Percentiles rank a stretch among this genome's conserved stretches.
Conservation (phyloP, 2,113 vertebrate genomes). For the Pipa parva region DNA sequence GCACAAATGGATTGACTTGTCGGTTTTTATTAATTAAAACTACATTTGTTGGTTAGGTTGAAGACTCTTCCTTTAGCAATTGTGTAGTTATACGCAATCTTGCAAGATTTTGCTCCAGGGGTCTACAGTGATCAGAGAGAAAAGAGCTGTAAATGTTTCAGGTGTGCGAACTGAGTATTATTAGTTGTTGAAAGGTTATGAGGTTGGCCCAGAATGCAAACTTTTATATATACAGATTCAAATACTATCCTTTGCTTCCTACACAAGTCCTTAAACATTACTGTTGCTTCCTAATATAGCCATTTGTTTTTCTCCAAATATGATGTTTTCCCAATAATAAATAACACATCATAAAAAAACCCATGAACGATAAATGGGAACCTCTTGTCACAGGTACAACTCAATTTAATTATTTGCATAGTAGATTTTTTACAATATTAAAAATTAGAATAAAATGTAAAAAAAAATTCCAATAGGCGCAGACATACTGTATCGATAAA, state of each 20-base stretch:
- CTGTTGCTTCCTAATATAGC: neutral
- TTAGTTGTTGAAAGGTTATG: neutral
- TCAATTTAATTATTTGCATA: too few species aligned
- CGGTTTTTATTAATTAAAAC: constrained; percentile 14
- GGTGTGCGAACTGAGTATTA: neutral
- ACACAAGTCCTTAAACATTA: neutral
- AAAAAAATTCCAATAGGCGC: too few species aligned
- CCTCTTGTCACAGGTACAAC: too few species aligned
- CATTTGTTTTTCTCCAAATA: too few species aligned
- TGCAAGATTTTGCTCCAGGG: constrained; percentile 1
- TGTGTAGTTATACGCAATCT: neutral
- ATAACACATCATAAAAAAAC: too few species aligned
- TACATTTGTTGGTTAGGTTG: neutral
- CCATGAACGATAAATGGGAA: too few species aligned
- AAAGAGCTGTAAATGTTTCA: neutral
- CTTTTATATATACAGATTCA: neutral
- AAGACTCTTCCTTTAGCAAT: constrained; percentile 10
- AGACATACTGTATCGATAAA: too few species aligned
- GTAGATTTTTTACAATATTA: too few species aligned
- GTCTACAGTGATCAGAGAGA: constrained; percentile 7
- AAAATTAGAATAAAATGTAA: too few species aligned
- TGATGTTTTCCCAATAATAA: too few species aligned
- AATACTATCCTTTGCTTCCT: neutral
- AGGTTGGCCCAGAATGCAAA: neutral
- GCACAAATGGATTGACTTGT: constrained; percentile 21